A percentile compares a stretch with the other conserved stretches of the same genome.
Evolutionary conservation across 2,888 invertebrate genomes (phyloP).

Genomic region (Galeopsomyia nigrocyanea): DNA sequence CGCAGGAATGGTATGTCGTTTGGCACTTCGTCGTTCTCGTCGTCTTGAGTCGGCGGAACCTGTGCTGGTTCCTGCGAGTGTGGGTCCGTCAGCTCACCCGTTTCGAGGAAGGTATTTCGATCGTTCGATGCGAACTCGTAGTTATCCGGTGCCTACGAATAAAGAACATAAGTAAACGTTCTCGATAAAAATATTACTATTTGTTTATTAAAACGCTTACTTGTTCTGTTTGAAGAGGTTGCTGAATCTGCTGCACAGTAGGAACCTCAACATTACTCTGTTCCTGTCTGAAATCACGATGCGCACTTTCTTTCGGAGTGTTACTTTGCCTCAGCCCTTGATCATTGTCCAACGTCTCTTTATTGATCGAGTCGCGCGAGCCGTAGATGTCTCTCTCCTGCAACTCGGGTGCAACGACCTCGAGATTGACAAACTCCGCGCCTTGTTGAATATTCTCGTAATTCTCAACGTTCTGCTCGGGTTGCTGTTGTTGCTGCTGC

Average conservation of each 20-base stretch:
- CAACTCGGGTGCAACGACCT: slow-evolving; percentile 60
- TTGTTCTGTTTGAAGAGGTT: slow-evolving; percentile 55
- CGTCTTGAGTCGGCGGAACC: slow-evolving; percentile 62
- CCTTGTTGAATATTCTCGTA: slow-evolving; percentile 64
- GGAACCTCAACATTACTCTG: slow-evolving; percentile 61
- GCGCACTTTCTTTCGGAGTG: slow-evolving; percentile 52
- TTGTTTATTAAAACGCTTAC: slow-evolving; percentile 3
- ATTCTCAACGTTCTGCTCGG: slow-evolving; percentile 62
- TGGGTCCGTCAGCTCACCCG: slow-evolving; percentile 67
- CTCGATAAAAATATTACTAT: too few species aligned
- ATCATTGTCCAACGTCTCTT: slow-evolving; percentile 65
- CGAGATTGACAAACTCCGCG: slow-evolving; percentile 62
- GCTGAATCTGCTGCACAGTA: slow-evolving; percentile 55
- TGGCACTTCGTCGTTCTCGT: slow-evolving; percentile 67
- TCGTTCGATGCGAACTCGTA: slow-evolving; percentile 67
- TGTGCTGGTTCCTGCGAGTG: slow-evolving; percentile 63
- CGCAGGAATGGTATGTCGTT: slow-evolving; percentile 66
- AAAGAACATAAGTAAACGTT: not conserved
- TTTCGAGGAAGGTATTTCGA: slow-evolving; percentile 67
- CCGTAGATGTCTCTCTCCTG: slow-evolving; percentile 63
- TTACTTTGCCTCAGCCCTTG: slow-evolving; percentile 39
- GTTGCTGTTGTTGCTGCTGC: slow-evolving; percentile 27
- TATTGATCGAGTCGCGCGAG: slow-evolving; percentile 64
- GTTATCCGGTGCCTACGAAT: slow-evolving; percentile 60
- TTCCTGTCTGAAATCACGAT: slow-evolving; percentile 59